phyloP scores from a whole-genome alignment of 53 echinoderm and acorn worm species.

The Arbacia lixula region DNA sequence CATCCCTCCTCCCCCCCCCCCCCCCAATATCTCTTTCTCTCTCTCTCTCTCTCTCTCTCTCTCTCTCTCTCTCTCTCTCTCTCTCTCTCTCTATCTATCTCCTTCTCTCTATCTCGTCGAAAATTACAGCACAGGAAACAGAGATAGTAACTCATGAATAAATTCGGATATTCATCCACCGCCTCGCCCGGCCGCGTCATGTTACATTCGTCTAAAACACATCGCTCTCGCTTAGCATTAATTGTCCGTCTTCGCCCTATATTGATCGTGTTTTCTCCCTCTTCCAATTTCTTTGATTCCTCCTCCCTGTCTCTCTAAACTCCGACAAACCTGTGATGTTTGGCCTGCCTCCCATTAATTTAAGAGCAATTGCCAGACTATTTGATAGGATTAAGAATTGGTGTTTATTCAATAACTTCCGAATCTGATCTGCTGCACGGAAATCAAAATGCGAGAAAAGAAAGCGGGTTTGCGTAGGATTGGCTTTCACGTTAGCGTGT shows the following conservation, averaged over 20 bases:
- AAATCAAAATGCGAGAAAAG: too few species aligned
- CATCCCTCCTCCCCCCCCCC: not conserved
- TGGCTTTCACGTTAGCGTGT: slow-evolving; percentile 21
- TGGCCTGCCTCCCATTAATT: slow-evolving; percentile 21
- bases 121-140: slow-evolving; percentile 1
- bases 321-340: slow-evolving; percentile 13
- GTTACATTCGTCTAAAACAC: slow-evolving; percentile 21
- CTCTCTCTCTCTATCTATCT: not conserved
- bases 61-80: not conserved
- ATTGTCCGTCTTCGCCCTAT: not conserved
- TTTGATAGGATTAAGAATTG: slow-evolving; percentile 25
- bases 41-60: not conserved
- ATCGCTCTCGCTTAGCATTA: not conserved
- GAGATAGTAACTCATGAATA: slow-evolving; percentile 49
- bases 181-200: not conserved
- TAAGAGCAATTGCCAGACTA: slow-evolving; percentile 30
- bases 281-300: not conserved
- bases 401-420: slow-evolving; percentile 51
- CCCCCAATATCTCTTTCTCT: not conserved
- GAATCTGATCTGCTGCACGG: too few species aligned
- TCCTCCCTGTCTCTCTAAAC: not conserved
- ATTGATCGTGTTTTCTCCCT: not conserved
- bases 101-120: not conserved
- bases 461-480: not conserved
- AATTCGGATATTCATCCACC: slow-evolving; percentile 28